These are phyloP conservation scores for Geotrypetes seraphini DNA, from an alignment of 2,797 vertebrate species.

Conservation along the genomic window DNA sequence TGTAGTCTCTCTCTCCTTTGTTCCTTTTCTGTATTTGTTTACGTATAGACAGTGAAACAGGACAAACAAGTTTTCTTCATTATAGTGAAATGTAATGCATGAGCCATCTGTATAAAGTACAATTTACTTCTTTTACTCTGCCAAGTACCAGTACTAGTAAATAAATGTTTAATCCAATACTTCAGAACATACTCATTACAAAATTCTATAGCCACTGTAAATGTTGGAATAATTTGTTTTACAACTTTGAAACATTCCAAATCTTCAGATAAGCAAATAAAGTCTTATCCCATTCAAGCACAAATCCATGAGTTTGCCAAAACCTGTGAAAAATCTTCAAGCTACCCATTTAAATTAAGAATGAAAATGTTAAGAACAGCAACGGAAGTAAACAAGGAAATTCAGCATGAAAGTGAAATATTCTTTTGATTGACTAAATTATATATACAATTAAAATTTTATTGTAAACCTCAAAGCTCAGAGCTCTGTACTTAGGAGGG, in stretches of 20 bases:
- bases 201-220: slow-evolving; percentile 33
- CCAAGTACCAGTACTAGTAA: slow-evolving; percentile 25
- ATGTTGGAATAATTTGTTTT: slow-evolving; percentile 20
- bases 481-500: not conserved
- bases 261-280: too few species aligned
- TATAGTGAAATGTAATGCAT: slow-evolving; percentile 24
- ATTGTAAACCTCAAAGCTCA: slow-evolving; percentile 2
- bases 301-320: too few species aligned
- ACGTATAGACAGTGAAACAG: slow-evolving; percentile 31
- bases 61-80: slow-evolving; percentile 25
- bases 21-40: too few species aligned
- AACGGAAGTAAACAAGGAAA: slow-evolving; percentile 3
- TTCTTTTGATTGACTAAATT: slow-evolving; percentile 1
- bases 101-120: slow-evolving; percentile 31
- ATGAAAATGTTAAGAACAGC: slow-evolving; percentile 2
- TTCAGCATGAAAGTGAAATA: slow-evolving; percentile 1
- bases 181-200: slow-evolving; percentile 37
- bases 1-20: too few species aligned
- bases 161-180: slow-evolving; percentile 30
- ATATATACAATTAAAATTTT: not conserved
- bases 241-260: too few species aligned
- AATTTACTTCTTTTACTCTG: slow-evolving; percentile 39
- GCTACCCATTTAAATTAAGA: slow-evolving; percentile 18
- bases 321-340: slow-evolving; percentile 3
- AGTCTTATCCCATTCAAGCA: too few species aligned